phyloP scores from a whole-genome alignment of 2,113 vertebrate species.

The Pygoscelis antarcticus region DNA sequence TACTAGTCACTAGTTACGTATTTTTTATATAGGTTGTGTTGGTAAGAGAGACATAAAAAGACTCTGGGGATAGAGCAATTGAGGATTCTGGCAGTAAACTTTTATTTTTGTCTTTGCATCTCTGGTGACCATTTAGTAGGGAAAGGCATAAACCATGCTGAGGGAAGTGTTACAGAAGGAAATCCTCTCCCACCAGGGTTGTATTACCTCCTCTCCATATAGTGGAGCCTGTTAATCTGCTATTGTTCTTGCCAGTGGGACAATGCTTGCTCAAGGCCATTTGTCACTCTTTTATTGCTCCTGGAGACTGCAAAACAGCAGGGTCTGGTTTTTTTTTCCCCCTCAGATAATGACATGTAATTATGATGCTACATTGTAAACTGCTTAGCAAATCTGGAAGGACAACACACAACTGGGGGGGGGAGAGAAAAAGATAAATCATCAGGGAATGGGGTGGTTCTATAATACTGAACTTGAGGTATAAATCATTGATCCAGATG shows the following conservation, averaged over 20 bases:
- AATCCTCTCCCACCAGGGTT: constrained; percentile 1
- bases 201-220: neutral
- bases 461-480: neutral
- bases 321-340: neutral
- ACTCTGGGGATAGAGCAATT: neutral
- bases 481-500: constrained; percentile 7
- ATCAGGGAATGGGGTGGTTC: neutral
- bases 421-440: neutral
- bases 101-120: neutral
- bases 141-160: neutral
- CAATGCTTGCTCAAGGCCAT: neutral
- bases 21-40: neutral
- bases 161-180: neutral
- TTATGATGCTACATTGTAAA: constrained; percentile 24
- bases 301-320: neutral
- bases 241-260: constrained; percentile 19
- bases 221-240: constrained; percentile 21
- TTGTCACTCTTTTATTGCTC: constrained; percentile 40
- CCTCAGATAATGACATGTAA: neutral
- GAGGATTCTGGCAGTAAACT: neutral
- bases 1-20: neutral
- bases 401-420: neutral
- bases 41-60: neutral
- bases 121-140: constrained; percentile 5
- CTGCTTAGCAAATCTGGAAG: constrained; percentile 14